A percentile compares a stretch with the other conserved stretches of the same genome.
Evolutionary conservation across 2,888 invertebrate genomes (phyloP).

Genomic region (Hecatera dysodea): DNA sequence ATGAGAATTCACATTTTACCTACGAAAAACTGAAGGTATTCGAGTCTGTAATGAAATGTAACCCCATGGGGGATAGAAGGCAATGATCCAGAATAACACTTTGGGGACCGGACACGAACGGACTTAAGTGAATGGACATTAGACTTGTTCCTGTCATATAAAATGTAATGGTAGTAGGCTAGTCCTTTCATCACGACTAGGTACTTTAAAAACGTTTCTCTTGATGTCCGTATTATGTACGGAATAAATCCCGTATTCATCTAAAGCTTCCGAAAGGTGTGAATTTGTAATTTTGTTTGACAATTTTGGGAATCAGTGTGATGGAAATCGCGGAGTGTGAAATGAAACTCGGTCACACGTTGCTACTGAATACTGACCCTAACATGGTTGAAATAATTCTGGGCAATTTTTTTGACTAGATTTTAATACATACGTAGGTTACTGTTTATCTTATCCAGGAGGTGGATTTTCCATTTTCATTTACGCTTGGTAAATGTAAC

Average conservation of each 20-base stretch:
- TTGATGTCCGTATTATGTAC: slow-evolving; percentile 33
- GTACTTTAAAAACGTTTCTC: slow-evolving; percentile 44
- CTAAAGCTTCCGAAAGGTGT: slow-evolving; percentile 13
- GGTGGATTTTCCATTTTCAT: not conserved
- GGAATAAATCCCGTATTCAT: slow-evolving; percentile 22
- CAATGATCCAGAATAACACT: slow-evolving; percentile 57
- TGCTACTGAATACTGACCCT: not conserved
- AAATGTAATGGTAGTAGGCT: slow-evolving; percentile 54
- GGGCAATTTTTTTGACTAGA: not conserved
- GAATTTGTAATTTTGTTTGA: slow-evolving; percentile 26
- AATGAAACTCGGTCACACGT: not conserved
- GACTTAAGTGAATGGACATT: slow-evolving; percentile 62
- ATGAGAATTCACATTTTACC: slow-evolving; percentile 5
- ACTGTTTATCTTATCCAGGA: not conserved
- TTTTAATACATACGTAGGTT: not conserved
- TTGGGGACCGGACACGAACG: slow-evolving; percentile 49
- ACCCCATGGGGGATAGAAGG: slow-evolving; percentile 37
- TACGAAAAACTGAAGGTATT: slow-evolving; percentile 34
- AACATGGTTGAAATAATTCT: not conserved
- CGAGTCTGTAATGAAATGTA: slow-evolving; percentile 49
- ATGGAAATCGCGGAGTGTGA: not conserved
- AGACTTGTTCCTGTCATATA: slow-evolving; percentile 58
- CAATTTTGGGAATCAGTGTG: not conserved
- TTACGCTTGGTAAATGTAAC: not conserved
- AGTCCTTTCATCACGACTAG: slow-evolving; percentile 49